phyloP scores from a whole-genome alignment of 2,888 invertebrate species.

The Agrochola macilenta region DNA sequence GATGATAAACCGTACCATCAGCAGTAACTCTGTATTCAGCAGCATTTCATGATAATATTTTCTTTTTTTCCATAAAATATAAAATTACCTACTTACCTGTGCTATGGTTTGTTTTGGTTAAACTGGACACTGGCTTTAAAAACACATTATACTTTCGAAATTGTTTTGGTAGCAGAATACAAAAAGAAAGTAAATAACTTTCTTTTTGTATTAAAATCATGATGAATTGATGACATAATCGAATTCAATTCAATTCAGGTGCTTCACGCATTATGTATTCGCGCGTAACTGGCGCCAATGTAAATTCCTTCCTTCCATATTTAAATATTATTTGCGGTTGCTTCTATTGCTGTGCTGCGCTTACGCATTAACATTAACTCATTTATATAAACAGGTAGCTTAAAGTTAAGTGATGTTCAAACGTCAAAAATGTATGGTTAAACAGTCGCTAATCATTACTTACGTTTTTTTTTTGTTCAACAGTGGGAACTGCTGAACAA shows the following conservation, averaged over 20 bases:
- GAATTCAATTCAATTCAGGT: neutral
- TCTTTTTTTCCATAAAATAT: neutral
- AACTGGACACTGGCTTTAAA: neutral
- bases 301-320: constrained; percentile 19
- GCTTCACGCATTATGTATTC: neutral
- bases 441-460: neutral
- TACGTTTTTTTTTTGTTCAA: too few species aligned
- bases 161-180: neutral
- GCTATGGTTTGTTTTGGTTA: neutral
- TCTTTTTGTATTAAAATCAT: neutral
- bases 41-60: neutral
- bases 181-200: neutral
- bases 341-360: neutral
- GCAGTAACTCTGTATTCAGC: neutral
- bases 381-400: neutral
- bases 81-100: neutral
- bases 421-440: neutral
- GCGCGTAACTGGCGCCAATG: neutral
- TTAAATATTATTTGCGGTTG: constrained; percentile 33
- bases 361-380: constrained; percentile 21
- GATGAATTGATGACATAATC: neutral
- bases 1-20: too few species aligned
- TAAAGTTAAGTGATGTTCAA: neutral
- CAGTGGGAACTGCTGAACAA: too few species aligned
- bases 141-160: neutral